Conservation (phyloP, 2,113 vertebrate species). For the Scomber scombrus region DNA sequence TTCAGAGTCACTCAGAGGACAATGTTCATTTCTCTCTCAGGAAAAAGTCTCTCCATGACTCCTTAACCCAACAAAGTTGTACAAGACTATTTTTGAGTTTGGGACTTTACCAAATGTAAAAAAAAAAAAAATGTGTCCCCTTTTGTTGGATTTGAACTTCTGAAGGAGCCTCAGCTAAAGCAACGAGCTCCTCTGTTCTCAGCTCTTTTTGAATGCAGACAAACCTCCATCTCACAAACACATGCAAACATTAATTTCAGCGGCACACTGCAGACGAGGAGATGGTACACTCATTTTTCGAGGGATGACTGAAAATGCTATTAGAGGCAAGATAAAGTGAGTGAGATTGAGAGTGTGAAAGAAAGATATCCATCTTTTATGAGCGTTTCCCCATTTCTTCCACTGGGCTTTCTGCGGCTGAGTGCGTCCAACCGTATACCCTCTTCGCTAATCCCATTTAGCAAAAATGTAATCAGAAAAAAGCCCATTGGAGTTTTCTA, state of each 20-base stretch:
- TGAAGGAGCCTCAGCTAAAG: background rate
- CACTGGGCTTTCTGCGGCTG: conserved; percentile 35
- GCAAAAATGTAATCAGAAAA: conserved; percentile 69
- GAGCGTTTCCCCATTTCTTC: conserved; percentile 50
- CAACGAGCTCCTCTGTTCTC: background rate
- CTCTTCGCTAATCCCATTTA: conserved; percentile 71
- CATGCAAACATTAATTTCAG: conserved; percentile 28
- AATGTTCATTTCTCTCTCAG: conserved; percentile 19
- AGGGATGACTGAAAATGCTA: conserved; percentile 48
- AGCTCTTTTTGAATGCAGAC: conserved; percentile 3
- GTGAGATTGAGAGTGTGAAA: conserved; percentile 42
- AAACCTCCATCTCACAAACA: conserved; percentile 24
- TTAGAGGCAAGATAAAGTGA: conserved; percentile 61
- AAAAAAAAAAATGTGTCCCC: background rate
- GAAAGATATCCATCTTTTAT: conserved; percentile 69
- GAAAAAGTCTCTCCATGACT: conserved; percentile 31
- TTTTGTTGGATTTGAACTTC: background rate
- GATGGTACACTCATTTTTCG: conserved; percentile 20
- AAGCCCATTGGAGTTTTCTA: conserved; percentile 41
- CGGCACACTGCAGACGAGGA: conserved; percentile 12
- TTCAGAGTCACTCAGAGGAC: conserved; percentile 57
- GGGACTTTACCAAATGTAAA: background rate
- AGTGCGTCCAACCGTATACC: conserved; percentile 48
- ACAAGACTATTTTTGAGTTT: conserved; percentile 5
- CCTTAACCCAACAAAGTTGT: conserved; percentile 30